Evolutionary conservation across 2,888 invertebrate species (phyloP).

Genomic region (Pterobdella sp.): DNA sequence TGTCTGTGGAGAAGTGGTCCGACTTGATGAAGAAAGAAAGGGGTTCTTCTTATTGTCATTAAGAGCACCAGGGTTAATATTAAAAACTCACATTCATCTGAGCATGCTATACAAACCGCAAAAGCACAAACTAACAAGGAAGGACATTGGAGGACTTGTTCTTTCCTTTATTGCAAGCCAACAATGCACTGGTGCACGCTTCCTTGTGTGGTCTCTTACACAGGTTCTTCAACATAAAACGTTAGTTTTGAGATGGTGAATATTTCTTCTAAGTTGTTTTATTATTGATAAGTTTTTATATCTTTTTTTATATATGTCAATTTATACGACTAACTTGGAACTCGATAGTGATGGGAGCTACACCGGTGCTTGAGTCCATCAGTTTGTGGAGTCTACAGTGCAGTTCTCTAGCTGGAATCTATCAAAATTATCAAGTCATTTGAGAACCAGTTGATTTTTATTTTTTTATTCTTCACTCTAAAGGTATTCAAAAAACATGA

Average conservation of each 20-base stretch:
- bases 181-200: constrained; percentile 86
- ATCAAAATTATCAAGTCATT: too few relatives aligned
- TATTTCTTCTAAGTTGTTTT: too few relatives aligned
- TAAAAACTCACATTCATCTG: too few relatives aligned
- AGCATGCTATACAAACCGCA: too few relatives aligned
- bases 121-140: constrained; percentile 22
- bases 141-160: constrained; percentile 70
- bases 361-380: constrained; percentile 60
- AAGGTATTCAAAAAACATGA: too few relatives aligned
- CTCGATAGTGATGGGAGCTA: constrained; percentile 50
- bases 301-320: neutral
- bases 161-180: constrained; percentile 94
- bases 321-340: constrained; percentile 38
- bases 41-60: too few relatives aligned
- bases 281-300: constrained; percentile 10
- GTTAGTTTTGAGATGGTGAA: too few relatives aligned
- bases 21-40: too few relatives aligned
- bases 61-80: too few relatives aligned
- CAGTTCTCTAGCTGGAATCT: constrained; percentile 81
- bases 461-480: too few relatives aligned
- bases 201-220: constrained; percentile 86
- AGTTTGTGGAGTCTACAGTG: constrained; percentile 90
- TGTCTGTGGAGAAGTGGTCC: too few relatives aligned
- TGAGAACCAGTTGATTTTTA: too few relatives aligned
- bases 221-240: constrained; percentile 63